Percentiles rank a stretch among this genome's conserved stretches.
Evolutionary conservation across 2,888 invertebrate species (phyloP).

Genomic region (Microctonus hyperodae): DNA sequence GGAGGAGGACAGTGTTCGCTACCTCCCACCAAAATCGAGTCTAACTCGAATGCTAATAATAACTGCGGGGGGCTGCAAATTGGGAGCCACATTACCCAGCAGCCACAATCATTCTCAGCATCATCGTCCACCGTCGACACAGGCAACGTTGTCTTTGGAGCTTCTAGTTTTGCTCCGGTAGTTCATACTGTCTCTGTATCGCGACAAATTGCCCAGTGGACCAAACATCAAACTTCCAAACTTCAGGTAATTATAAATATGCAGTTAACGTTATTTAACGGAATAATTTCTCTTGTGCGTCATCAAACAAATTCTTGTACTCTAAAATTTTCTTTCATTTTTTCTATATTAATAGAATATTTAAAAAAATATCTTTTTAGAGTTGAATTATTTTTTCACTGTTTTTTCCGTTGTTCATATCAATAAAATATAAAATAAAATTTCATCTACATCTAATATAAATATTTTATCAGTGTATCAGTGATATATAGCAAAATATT

Average conservation of each 20-base stretch:
- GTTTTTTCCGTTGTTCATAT: background rate
- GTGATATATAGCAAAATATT: background rate
- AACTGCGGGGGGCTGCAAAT: slow-evolving; percentile 56
- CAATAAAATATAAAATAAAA: background rate
- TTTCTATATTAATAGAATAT: background rate
- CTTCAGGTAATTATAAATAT: slow-evolving; percentile 51
- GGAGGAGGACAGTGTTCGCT: slow-evolving; percentile 36
- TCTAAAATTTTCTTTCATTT: background rate
- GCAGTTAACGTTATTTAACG: background rate
- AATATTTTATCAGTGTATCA: background rate
- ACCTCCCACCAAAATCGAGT: slow-evolving; percentile 41
- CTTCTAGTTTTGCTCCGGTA: slow-evolving; percentile 39
- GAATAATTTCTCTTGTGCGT: background rate
- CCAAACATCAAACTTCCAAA: slow-evolving; percentile 59
- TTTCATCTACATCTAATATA: background rate
- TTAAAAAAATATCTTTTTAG: background rate
- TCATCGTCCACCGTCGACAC: slow-evolving; percentile 26
- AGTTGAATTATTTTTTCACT: background rate
- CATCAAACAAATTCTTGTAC: background rate
- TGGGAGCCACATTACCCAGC: slow-evolving; percentile 42
- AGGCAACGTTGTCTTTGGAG: slow-evolving; percentile 31
- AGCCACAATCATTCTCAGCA: slow-evolving; percentile 35
- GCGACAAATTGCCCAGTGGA: slow-evolving; percentile 56
- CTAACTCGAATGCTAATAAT: slow-evolving; percentile 58
- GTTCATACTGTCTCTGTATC: slow-evolving; percentile 42